Conservation (phyloP, 2,888 invertebrate genomes). For the Ichneumoninae sp. region DNA sequence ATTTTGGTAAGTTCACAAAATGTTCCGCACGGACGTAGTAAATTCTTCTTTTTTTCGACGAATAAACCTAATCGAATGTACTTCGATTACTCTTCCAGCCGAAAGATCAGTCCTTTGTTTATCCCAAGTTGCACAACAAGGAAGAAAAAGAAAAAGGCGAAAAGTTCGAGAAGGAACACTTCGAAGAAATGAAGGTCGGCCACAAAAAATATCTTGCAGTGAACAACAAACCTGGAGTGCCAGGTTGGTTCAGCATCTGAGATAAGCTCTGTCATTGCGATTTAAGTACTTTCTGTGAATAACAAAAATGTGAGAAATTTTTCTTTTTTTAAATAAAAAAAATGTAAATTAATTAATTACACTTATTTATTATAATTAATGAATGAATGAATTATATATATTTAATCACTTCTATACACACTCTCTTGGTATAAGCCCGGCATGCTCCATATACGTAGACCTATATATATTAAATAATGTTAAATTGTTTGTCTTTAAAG, state of each 20-base stretch:
- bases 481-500: neutral
- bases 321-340: neutral
- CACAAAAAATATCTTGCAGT: constrained; percentile 87
- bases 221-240: constrained; percentile 90
- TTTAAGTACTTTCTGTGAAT: neutral
- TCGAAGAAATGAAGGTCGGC: constrained; percentile 87
- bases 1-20: constrained; percentile 87
- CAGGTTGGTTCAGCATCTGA: constrained; percentile 91
- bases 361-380: neutral
- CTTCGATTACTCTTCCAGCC: constrained; percentile 86
- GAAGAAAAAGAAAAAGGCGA: constrained; percentile 84
- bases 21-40: neutral
- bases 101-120: constrained; percentile 89
- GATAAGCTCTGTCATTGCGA: neutral
- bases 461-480: neutral
- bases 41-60: neutral
- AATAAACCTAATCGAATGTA: neutral
- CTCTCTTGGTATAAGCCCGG: neutral
- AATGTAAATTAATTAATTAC: neutral
- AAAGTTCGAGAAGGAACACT: constrained; percentile 86
- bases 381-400: neutral
- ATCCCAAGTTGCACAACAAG: constrained; percentile 89
- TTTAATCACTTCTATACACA: constrained; percentile 9
- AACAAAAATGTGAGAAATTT: constrained; percentile 34
- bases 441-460: neutral